Percentiles rank a stretch among this genome's conserved stretches.
Conservation (phyloP, 2,113 vertebrate species). For the Athene noctua region DNA sequence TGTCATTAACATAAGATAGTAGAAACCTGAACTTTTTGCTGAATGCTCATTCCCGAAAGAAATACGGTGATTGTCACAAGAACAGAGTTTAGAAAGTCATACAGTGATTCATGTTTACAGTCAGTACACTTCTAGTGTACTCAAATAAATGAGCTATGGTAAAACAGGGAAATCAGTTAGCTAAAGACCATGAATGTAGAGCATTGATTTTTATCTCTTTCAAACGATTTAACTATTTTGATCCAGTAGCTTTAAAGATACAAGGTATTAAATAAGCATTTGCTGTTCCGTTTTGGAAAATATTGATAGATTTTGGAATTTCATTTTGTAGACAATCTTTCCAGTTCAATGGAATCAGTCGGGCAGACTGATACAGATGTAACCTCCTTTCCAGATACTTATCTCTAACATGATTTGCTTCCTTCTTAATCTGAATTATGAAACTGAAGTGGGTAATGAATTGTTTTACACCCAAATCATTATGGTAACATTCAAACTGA, state of each 20-base stretch:
- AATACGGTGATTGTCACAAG: neutral
- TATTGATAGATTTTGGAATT: neutral
- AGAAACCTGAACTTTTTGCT: neutral
- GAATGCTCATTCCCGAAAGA: neutral
- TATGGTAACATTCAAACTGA: neutral
- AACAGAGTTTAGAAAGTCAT: neutral
- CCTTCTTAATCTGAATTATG: neutral
- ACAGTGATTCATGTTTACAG: neutral
- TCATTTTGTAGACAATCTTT: neutral
- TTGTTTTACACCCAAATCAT: neutral
- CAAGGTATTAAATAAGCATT: neutral
- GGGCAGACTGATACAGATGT: neutral
- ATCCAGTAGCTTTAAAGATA: neutral
- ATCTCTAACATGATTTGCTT: neutral
- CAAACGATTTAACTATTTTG: neutral
- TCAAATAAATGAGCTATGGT: neutral
- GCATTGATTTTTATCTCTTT: neutral
- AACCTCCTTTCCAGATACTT: neutral
- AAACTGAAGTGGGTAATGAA: neutral
- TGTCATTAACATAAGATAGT: neutral
- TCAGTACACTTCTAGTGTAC: neutral
- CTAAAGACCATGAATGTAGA: neutral
- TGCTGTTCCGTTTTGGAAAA: neutral
- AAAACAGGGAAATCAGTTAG: neutral
- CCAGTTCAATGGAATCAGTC: neutral